Conservation (phyloP, 2,888 invertebrate species). For the Temnothorax unifasciatus region DNA sequence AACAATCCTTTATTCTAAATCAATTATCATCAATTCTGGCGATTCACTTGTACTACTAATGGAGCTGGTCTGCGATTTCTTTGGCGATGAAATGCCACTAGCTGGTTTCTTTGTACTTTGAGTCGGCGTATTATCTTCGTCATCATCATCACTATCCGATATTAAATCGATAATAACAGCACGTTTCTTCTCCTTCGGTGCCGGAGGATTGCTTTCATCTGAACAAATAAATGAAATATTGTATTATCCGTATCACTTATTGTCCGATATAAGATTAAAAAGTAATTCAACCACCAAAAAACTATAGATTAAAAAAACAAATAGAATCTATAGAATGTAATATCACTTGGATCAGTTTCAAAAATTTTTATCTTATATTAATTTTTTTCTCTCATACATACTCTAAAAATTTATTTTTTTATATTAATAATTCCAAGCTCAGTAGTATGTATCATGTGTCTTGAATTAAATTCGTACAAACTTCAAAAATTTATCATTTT, state of each 20-base stretch:
- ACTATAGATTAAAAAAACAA: background rate
- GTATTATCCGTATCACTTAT: background rate
- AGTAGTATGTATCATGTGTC: background rate
- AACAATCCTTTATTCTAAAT: slow-evolving; percentile 81
- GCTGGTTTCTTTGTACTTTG: slow-evolving; percentile 81
- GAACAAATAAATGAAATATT: slow-evolving; percentile 52
- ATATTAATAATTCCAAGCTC: background rate
- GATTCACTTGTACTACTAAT: slow-evolving; percentile 85
- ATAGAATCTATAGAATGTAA: background rate
- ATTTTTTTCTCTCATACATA: background rate
- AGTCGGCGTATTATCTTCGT: slow-evolving; percentile 77
- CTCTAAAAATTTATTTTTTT: background rate
- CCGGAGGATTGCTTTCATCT: slow-evolving; percentile 82
- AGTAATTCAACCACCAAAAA: background rate
- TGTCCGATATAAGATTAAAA: background rate
- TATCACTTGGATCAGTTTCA: background rate
- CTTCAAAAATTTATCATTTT: background rate
- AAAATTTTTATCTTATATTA: slow-evolving; percentile 16
- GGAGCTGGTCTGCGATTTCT: slow-evolving; percentile 81
- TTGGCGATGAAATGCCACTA: slow-evolving; percentile 74
- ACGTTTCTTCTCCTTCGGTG: slow-evolving; percentile 83
- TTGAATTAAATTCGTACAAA: background rate
- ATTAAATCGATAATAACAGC: slow-evolving; percentile 84
- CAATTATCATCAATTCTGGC: slow-evolving; percentile 85
- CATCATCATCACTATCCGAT: slow-evolving; percentile 84